phyloP scores from a whole-genome alignment of 2,797 vertebrate genomes.

The Pipistrellus pygmaeus region DNA sequence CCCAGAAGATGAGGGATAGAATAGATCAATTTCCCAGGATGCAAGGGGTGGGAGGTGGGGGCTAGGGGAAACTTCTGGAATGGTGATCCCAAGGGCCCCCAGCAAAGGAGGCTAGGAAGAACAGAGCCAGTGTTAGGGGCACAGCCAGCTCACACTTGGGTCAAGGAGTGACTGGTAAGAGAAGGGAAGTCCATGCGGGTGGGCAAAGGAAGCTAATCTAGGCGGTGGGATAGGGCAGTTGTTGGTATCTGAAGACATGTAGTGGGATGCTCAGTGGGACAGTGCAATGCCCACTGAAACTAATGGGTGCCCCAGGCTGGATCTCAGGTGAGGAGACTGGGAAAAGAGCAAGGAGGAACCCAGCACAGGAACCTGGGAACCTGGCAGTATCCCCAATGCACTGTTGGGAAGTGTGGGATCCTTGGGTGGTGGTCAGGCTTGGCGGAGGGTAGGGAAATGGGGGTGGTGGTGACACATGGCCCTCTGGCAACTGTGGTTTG shows the following conservation, averaged over 20 bases:
- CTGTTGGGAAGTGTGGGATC: not conserved
- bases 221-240: not conserved
- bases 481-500: constrained; percentile 18
- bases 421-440: not conserved
- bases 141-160: not conserved
- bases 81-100: not conserved
- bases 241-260: not conserved
- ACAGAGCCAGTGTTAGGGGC: not conserved
- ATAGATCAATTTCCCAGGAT: not conserved
- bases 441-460: not conserved
- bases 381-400: not conserved
- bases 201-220: not conserved
- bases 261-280: rapidly evolving
- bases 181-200: not conserved
- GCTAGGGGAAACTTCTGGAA: not conserved
- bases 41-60: not conserved
- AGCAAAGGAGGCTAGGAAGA: not conserved
- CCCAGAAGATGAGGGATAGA: not conserved
- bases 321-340: not conserved
- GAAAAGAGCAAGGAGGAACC: not conserved
- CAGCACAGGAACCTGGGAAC: not conserved
- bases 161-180: not conserved
- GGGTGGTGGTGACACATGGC: not conserved
- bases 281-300: not conserved
- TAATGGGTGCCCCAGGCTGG: not conserved